Percentiles rank a stretch among this genome's conserved stretches.
These are phyloP conservation scores for Drosophila longiperda DNA, from an alignment of 2,888 invertebrate genomes.

Conservation along the genomic window DNA sequence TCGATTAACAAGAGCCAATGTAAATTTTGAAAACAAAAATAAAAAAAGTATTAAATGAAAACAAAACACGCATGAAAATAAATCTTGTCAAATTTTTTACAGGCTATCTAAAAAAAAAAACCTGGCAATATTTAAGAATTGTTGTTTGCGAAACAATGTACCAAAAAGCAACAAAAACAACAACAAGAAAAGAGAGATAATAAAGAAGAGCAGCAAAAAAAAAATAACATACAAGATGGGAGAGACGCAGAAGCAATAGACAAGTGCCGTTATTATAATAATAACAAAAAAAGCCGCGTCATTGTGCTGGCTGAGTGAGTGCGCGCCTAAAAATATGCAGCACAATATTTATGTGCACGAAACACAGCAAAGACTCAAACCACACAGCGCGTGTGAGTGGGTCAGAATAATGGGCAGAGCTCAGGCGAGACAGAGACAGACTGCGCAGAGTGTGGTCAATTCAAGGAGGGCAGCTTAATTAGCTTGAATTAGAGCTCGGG, in stretches of 20 bases:
- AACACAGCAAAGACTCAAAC: constrained; percentile 36
- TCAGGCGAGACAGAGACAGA: background rate
- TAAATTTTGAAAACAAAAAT: constrained; percentile 7
- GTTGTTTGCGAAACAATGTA: constrained; percentile 48
- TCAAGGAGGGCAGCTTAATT: constrained; percentile 63
- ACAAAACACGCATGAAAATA: constrained; percentile 39
- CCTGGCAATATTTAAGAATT: constrained; percentile 23
- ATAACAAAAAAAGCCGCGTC: constrained; percentile 31
- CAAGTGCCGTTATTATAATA: constrained; percentile 33
- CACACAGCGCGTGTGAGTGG: background rate
- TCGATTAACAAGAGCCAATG: constrained; percentile 40
- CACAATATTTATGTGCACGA: constrained; percentile 37
- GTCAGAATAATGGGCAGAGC: background rate
- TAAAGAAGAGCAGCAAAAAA: constrained; percentile 38
- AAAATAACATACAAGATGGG: constrained; percentile 20
- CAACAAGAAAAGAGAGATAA: constrained; percentile 48
- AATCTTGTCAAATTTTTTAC: constrained; percentile 52
- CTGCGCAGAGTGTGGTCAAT: background rate
- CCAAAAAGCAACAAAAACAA: constrained; percentile 23
- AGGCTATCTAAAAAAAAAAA: constrained; percentile 13
- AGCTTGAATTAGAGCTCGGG: constrained; percentile 64
- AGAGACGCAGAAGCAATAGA: constrained; percentile 7
- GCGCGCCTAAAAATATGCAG: constrained; percentile 65
- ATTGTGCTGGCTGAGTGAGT: constrained; percentile 37
- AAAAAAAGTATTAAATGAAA: constrained; percentile 27